phyloP scores from a whole-genome alignment of 2,113 vertebrate genomes.

The Ictidomys tridecemlineatus region DNA sequence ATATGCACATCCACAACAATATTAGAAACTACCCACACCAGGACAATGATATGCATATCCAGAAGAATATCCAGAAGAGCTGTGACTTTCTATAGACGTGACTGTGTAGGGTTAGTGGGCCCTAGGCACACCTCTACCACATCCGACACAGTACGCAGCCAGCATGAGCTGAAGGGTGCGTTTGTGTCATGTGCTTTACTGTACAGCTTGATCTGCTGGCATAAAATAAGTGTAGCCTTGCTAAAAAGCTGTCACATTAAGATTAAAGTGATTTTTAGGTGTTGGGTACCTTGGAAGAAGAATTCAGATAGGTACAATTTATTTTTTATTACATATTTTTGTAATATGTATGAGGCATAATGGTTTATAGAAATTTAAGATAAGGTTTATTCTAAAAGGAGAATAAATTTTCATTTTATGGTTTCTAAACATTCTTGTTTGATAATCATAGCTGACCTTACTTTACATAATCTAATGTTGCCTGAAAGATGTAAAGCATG shows the following conservation, averaged over 20 bases:
- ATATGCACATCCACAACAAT: too few species aligned
- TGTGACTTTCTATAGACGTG: neutral
- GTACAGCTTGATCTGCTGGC: neutral
- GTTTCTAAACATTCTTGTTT: conserved; percentile 3
- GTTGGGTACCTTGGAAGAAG: neutral
- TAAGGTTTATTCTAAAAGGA: conserved; percentile 24
- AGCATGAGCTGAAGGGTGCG: accelerated
- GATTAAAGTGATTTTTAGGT: neutral
- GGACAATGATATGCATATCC: neutral
- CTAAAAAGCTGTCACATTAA: neutral
- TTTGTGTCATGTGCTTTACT: accelerated
- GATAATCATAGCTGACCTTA: neutral
- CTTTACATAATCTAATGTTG: neutral
- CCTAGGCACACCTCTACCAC: accelerated
- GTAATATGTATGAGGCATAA: neutral
- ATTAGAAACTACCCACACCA: neutral
- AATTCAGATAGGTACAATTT: neutral
- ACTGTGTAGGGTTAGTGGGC: accelerated
- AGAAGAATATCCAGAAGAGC: too few species aligned
- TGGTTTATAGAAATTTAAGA: conserved; percentile 33
- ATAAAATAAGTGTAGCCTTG: neutral
- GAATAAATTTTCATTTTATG: conserved; percentile 62
- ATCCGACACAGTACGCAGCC: neutral
- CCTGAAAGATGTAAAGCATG: neutral
- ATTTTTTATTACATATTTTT: conserved; percentile 16